Conservation (phyloP, 2,888 invertebrate species). For the Hetaerina titia region DNA sequence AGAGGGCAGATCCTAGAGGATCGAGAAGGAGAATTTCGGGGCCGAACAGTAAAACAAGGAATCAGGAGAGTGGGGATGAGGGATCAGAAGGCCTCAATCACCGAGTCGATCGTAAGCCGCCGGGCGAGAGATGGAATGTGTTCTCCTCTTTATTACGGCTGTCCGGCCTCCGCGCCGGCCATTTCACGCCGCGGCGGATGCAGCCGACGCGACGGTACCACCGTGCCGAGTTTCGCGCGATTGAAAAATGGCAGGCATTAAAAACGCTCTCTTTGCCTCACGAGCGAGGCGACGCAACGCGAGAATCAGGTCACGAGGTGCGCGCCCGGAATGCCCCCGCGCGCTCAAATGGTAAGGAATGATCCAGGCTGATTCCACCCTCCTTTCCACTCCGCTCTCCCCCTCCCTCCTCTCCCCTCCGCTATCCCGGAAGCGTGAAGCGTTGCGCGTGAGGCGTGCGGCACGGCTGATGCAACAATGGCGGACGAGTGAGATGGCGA, state of each 20-base stretch:
- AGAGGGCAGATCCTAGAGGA: background rate
- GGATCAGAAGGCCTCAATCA: conserved; percentile 14
- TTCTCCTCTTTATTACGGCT: conserved; percentile 30
- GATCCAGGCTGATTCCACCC: background rate
- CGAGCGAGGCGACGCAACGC: conserved; percentile 13
- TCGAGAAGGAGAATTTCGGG: background rate
- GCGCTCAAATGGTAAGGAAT: background rate
- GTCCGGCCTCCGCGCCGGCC: conserved; percentile 1
- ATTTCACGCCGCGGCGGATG: background rate
- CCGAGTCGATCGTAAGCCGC: conserved; percentile 25
- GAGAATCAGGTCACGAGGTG: background rate
- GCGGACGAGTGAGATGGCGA: background rate
- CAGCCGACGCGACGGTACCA: background rate
- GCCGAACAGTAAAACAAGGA: background rate
- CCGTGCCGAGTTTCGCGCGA: background rate
- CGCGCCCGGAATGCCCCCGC: background rate
- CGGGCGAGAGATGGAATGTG: conserved; percentile 43
- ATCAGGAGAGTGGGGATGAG: background rate
- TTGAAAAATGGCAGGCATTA: conserved; percentile 63
- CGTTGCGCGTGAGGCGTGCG: background rate
- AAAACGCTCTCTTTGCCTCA: background rate
- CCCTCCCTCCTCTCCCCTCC: background rate
- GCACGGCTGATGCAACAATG: background rate
- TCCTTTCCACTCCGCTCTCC: background rate
- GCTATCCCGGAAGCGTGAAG: background rate